Conservation (phyloP, 2,888 invertebrate species). For the Drosophila meridiana region DNA sequence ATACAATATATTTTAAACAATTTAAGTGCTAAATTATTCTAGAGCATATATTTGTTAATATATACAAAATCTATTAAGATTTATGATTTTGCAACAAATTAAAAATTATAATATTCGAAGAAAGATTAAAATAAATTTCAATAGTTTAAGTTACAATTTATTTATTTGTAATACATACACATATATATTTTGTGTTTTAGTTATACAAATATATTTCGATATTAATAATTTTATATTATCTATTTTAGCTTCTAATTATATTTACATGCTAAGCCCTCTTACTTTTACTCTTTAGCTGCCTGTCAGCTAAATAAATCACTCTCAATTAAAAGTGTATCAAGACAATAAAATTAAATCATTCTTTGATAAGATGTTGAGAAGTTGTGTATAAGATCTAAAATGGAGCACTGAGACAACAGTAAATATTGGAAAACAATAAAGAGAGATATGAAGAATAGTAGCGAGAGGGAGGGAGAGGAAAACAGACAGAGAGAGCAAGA, state of each 20-base stretch:
- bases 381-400: conserved; percentile 12
- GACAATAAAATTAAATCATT: conserved; percentile 2
- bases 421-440: conserved; percentile 48
- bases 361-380: conserved; percentile 22
- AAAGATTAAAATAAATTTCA: not conserved
- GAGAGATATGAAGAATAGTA: not conserved
- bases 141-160: too few relatives aligned
- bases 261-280: not conserved
- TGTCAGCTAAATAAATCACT: not conserved
- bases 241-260: not conserved
- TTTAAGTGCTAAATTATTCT: too few relatives aligned
- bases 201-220: not conserved
- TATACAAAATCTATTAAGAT: too few relatives aligned
- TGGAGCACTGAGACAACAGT: conserved; percentile 22
- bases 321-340: conserved; percentile 3
- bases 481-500: not conserved
- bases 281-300: not conserved
- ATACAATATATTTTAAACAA: too few relatives aligned
- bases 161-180: not conserved
- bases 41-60: too few relatives aligned
- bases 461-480: not conserved
- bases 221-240: not conserved
- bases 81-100: not conserved
- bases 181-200: not conserved
- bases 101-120: not conserved